Conservation (phyloP, 2,113 vertebrate genomes). For the Odobenus rosmarus region DNA sequence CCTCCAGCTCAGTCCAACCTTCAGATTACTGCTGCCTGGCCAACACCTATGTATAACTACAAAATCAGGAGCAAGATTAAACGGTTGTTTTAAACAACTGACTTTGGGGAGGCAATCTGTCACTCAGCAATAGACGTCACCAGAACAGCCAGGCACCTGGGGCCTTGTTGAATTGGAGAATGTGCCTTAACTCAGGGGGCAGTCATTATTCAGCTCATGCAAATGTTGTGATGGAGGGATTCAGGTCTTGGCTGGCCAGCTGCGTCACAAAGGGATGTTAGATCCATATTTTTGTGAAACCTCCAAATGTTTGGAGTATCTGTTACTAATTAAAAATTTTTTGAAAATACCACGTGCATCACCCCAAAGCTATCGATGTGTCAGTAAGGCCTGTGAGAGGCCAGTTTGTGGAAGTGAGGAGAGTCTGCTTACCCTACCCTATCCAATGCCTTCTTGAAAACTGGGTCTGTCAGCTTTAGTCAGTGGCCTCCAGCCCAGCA, state of each 20-base stretch:
- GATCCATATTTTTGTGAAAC: not conserved
- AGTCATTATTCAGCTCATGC: not conserved
- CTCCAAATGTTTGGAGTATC: not conserved
- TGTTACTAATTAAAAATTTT: not conserved
- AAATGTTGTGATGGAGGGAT: not conserved
- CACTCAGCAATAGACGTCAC: not conserved
- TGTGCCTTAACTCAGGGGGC: not conserved
- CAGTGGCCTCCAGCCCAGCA: not conserved
- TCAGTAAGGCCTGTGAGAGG: not conserved
- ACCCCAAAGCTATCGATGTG: not conserved
- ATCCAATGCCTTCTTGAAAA: not conserved
- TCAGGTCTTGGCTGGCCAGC: not conserved
- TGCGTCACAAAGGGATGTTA: not conserved
- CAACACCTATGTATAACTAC: not conserved
- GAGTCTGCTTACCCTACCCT: fast-evolving
- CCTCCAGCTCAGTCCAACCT: not conserved
- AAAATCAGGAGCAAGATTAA: not conserved
- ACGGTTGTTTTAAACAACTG: not conserved
- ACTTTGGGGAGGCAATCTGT: not conserved
- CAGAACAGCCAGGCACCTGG: not conserved
- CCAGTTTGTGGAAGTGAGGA: not conserved
- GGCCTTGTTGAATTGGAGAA: not conserved
- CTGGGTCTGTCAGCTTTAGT: not conserved
- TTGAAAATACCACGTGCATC: not conserved
- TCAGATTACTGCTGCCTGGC: not conserved